phyloP scores from a whole-genome alignment of 2,888 invertebrate species.

The Leucophenga maculata region DNA sequence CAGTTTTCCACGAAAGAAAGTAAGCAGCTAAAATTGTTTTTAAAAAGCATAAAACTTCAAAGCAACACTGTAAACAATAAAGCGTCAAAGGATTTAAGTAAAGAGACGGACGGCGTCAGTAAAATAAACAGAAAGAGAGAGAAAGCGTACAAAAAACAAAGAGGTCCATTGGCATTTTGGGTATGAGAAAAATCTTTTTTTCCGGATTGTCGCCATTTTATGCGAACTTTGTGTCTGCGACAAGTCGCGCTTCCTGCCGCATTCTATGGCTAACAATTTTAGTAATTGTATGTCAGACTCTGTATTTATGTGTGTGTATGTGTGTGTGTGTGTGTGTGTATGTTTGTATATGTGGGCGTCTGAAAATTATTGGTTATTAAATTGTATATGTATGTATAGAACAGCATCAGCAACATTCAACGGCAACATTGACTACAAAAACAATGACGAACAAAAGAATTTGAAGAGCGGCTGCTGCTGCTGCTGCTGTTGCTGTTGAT shows the following conservation, averaged over 20 bases:
- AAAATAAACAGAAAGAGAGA: not conserved
- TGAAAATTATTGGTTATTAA: conserved; percentile 26
- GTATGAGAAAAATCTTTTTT: not conserved
- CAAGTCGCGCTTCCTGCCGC: not conserved
- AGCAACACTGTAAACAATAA: no score
- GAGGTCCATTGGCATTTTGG: not conserved
- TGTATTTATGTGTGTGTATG: not conserved
- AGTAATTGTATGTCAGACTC: conserved; percentile 15
- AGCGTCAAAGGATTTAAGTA: no score
- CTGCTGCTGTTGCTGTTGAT: conserved; percentile 36
- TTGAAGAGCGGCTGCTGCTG: conserved; percentile 23
- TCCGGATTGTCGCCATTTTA: conserved; percentile 17
- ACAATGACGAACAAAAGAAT: conserved; percentile 24
- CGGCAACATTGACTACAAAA: conserved; percentile 15
- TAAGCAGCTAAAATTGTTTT: no score
- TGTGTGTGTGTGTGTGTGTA: not conserved
- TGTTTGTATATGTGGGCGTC: conserved; percentile 1
- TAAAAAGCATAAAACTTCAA: no score
- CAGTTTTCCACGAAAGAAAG: no score
- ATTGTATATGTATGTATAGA: conserved; percentile 2
- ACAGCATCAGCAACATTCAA: not conserved
- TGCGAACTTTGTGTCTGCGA: conserved; percentile 11
- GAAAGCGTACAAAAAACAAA: not conserved
- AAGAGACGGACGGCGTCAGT: no score
- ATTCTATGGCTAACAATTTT: not conserved